phyloP scores from a whole-genome alignment of 2,797 vertebrate species.

The Pangasius djambal region DNA sequence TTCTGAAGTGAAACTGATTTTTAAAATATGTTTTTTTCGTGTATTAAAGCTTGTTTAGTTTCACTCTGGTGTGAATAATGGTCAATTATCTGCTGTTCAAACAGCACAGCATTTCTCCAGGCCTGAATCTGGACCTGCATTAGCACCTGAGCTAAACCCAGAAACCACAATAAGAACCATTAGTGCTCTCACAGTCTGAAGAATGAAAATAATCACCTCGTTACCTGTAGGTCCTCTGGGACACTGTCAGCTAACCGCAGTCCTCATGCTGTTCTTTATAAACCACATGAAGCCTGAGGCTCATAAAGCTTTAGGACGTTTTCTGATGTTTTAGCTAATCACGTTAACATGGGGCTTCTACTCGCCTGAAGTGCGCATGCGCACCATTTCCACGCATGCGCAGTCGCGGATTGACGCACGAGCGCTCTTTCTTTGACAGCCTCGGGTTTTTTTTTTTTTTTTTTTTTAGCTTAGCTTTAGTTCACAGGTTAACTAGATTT shows the following conservation, averaged over 20 bases:
- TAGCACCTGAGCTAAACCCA: conserved; percentile 29
- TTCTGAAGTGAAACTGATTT: neutral
- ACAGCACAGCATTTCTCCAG: neutral
- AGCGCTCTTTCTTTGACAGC: neutral
- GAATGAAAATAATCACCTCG: conserved; percentile 6
- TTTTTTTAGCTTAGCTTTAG: neutral
- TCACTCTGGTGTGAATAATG: no score
- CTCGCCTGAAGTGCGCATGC: neutral
- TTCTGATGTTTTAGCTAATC: neutral
- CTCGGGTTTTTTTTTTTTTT: no score
- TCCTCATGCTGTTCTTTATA: conserved; percentile 32
- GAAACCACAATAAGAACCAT: conserved; percentile 4
- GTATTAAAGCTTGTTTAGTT: neutral
- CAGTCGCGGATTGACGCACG: neutral
- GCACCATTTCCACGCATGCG: neutral
- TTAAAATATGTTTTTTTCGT: no score
- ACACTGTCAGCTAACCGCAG: conserved; percentile 42
- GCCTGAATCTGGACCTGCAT: conserved; percentile 10
- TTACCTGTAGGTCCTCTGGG: conserved; percentile 31
- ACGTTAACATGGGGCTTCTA: conserved; percentile 8
- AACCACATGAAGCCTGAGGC: neutral
- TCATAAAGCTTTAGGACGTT: neutral
- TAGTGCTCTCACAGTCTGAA: neutral
- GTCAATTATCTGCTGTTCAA: neutral
- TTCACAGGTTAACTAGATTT: neutral